These are phyloP conservation scores for Drosophila baimaii DNA, from an alignment of 1,140 invertebrate species.

Conservation along the genomic window DNA sequence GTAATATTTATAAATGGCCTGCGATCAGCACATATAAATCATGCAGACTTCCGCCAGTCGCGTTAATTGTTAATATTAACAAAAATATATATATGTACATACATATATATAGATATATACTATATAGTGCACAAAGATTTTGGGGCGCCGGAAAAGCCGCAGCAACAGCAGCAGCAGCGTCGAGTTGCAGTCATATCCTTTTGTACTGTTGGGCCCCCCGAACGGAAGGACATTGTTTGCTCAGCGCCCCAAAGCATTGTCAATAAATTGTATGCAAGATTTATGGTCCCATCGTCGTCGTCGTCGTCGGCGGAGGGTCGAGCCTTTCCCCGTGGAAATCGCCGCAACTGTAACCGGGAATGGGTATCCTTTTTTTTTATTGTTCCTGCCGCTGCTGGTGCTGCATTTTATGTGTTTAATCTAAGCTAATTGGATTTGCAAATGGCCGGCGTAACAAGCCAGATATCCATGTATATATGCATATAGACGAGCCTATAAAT, in stretches of 20 bases:
- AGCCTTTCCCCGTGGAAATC: conserved; percentile 1
- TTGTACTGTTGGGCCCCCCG: conserved; percentile 49
- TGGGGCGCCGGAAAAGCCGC: conserved; percentile 1
- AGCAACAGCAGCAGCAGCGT: background rate
- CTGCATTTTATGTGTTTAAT: conserved; percentile 57
- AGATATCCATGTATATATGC: conserved; percentile 26
- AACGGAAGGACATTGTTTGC: conserved; percentile 79
- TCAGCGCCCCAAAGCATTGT: conserved; percentile 73
- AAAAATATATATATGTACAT: background rate
- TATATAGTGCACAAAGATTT: conserved; percentile 12
- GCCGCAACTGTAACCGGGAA: conserved; percentile 23
- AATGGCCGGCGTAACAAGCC: conserved; percentile 35
- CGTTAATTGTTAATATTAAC: conserved; percentile 73
- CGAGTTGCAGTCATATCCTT: conserved; percentile 42
- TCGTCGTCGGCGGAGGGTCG: background rate
- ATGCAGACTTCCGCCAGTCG: conserved; percentile 4
- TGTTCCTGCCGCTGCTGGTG: background rate
- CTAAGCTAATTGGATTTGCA: conserved; percentile 68
- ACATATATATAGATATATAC: background rate
- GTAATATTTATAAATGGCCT: conserved; percentile 12
- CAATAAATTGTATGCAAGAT: conserved; percentile 82
- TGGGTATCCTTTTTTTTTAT: conserved; percentile 13
- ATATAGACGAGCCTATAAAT: conserved; percentile 37
- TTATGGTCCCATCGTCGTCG: conserved; percentile 50
- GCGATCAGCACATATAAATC: conserved; percentile 25